Evolutionary conservation across 2,888 invertebrate genomes (phyloP), one percentile per base, ranked within the genome.

Genomic region (Cataglyphis livida): DNA sequence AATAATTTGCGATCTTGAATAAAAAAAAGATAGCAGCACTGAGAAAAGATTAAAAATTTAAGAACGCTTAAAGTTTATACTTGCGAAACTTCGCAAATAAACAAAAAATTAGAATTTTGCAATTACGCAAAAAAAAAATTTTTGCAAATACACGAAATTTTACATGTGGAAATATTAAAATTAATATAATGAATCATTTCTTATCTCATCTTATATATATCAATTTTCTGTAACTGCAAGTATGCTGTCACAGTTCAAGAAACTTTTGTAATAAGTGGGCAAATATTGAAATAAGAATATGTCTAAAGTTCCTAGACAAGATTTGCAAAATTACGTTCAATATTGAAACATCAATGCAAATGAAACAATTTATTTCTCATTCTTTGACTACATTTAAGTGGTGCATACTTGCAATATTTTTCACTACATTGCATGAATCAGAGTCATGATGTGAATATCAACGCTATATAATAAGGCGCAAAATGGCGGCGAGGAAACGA

Each of bases 401-500:
- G 12, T 51, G 12, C 12, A 25, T 38, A n/a, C n/a, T 64, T 6
- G 18, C 12, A 25, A 25, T 25, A 7, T 75, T 32, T 64, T 62
- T 15, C 3, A n/a, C 0, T 32, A 21, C 28, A 51, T 48, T 28
- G 35, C 25, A 54, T 21, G 21, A 7, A 5, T 15, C 21, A 28
- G 7, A 61, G 10, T 38, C 25, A 51, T 18, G 5, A n/a, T 5
- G 12, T 66, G 59, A 66, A 68, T n/a, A 3, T 59, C 38, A 21
- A 21, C 57, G 68, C 32, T 57, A 68, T 78, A 25, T 57, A 68
- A 59, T 44, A 79, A 44, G 25, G 54, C 12, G 15, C 21, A 28
- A 35, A 70, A 59, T 57, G 78, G 41, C 32, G 41, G 21, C 41
- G 78, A 44, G 68, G 18, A 79, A 51, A 68, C 15, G n/a, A 51